Evolutionary conservation across 2,888 invertebrate genomes (phyloP).

Genomic region (Pollenia amentaria): DNA sequence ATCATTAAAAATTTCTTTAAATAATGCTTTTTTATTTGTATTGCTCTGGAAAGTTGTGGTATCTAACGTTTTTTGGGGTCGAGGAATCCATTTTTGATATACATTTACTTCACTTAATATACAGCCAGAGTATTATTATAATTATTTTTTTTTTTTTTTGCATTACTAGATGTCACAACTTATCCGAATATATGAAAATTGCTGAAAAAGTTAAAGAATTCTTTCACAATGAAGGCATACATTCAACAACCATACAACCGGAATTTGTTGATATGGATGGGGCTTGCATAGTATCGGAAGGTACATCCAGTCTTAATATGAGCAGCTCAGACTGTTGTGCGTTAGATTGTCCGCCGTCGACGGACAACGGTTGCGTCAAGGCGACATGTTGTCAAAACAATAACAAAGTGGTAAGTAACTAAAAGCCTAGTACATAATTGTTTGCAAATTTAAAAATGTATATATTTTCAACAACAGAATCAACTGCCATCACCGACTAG

Average conservation of each 20-base stretch:
- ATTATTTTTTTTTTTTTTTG: slow-evolving; percentile 3
- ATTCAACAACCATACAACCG: slow-evolving; percentile 99
- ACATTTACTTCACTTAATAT: no score
- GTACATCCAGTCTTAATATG: slow-evolving; percentile 85
- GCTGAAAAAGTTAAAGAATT: slow-evolving; percentile 98
- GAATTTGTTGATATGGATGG: slow-evolving; percentile 95
- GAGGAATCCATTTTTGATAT: no score
- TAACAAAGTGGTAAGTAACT: slow-evolving; percentile 82
- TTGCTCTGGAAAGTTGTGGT: no score
- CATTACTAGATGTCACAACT: slow-evolving; percentile 91
- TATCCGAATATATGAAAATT: slow-evolving; percentile 98
- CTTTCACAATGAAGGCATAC: slow-evolving; percentile 99
- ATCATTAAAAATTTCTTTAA: no score
- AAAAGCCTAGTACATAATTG: not conserved
- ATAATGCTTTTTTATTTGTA: no score
- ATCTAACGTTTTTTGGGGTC: no score
- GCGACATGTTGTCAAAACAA: slow-evolving; percentile 91
- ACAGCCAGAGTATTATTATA: not conserved
- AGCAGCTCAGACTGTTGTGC: slow-evolving; percentile 89
- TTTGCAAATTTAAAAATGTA: not conserved
- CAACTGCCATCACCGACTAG: slow-evolving; percentile 90
- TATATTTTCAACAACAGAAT: slow-evolving; percentile 78
- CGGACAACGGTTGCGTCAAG: slow-evolving; percentile 92
- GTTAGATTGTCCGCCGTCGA: slow-evolving; percentile 94
- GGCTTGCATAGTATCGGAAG: slow-evolving; percentile 84